Percentiles rank a stretch among this genome's conserved stretches.
These are phyloP conservation scores for Microtus oregoni DNA, from an alignment of 2,113 vertebrate genomes.

Conservation along the genomic window DNA sequence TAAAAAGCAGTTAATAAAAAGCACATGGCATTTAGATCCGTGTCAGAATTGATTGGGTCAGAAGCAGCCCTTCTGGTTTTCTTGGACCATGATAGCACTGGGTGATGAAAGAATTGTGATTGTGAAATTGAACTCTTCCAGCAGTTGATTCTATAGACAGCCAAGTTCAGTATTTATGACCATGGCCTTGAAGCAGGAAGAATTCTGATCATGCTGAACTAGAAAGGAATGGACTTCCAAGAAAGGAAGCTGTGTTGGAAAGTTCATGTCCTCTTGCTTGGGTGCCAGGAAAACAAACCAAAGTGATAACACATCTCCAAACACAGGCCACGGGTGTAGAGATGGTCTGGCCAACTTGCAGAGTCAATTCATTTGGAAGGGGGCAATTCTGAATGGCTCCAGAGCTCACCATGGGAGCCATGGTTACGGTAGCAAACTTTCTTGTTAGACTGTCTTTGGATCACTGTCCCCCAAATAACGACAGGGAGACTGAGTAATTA, in stretches of 20 bases:
- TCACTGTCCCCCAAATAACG: neutral
- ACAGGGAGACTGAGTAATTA: neutral
- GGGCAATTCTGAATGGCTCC: neutral
- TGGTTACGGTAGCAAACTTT: neutral
- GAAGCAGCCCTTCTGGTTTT: slow-evolving; percentile 5
- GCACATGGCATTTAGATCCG: slow-evolving; percentile 21
- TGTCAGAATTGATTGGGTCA: slow-evolving; percentile 22
- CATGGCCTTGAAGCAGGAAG: neutral
- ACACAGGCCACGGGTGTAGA: neutral
- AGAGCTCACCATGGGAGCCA: neutral
- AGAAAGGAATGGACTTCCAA: neutral
- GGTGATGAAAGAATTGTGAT: neutral
- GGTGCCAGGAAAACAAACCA: neutral
- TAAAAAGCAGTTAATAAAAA: slow-evolving; percentile 22
- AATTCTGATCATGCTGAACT: neutral
- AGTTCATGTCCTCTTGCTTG: neutral
- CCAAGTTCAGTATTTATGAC: neutral
- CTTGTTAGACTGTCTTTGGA: neutral
- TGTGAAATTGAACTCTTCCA: slow-evolving; percentile 8
- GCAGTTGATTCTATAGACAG: neutral
- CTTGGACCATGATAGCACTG: neutral
- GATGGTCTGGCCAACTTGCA: neutral
- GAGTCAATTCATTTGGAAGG: neutral
- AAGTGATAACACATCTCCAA: neutral
- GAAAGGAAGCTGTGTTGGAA: neutral